Conservation (phyloP, 1,140 invertebrate genomes). For the Chrysoperla carnea region DNA sequence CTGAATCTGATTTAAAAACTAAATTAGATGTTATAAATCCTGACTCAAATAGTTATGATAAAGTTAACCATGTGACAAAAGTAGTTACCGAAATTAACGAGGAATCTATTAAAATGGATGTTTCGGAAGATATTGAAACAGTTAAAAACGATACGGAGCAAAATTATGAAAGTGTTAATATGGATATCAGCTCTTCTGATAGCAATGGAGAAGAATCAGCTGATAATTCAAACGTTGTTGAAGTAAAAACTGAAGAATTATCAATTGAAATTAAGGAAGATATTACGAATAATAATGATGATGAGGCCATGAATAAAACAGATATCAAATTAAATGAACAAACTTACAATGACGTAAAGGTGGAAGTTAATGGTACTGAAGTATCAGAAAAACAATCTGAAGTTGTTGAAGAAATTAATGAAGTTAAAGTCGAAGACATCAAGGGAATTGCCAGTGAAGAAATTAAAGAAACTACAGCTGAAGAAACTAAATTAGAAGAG, state of each 20-base stretch:
- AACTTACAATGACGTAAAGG: constrained; percentile 3
- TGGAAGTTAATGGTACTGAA: neutral
- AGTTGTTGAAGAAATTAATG: neutral
- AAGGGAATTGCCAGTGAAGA: neutral
- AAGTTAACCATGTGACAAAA: constrained; percentile 32
- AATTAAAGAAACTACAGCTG: neutral
- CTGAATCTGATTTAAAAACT: constrained; percentile 3
- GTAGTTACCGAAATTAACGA: constrained; percentile 23
- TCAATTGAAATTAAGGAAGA: neutral
- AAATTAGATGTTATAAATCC: constrained; percentile 25
- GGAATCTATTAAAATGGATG: constrained; percentile 17
- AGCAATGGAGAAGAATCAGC: too few species aligned
- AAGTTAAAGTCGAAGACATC: neutral
- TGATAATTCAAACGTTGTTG: too few species aligned
- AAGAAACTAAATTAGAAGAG: constrained; percentile 3
- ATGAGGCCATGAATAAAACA: neutral
- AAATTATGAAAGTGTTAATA: too few species aligned
- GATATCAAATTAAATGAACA: neutral
- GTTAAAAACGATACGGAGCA: too few species aligned
- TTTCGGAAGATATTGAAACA: constrained; percentile 10
- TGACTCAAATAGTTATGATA: constrained; percentile 39
- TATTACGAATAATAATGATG: neutral
- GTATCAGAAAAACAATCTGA: neutral
- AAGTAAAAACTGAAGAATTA: constrained; percentile 1
- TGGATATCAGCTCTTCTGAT: too few species aligned